Conservation (phyloP, 2,113 vertebrate species). For the Gambusia affinis region DNA sequence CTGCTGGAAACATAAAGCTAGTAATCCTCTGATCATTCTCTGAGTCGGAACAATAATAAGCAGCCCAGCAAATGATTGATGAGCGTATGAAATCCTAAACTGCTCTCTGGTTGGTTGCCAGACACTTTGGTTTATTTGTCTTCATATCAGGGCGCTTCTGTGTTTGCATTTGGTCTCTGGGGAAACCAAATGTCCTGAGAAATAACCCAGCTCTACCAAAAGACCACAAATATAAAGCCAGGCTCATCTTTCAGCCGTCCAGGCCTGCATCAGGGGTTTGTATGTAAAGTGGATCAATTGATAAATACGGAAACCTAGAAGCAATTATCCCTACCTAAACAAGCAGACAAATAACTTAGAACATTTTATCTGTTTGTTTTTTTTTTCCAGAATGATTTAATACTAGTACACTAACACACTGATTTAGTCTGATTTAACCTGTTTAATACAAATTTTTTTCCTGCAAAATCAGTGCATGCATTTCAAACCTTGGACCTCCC, state of each 20-base stretch:
- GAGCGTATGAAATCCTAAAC: constrained; percentile 64
- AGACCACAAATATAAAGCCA: constrained; percentile 45
- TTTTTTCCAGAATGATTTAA: too few relatives aligned
- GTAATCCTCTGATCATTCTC: not conserved
- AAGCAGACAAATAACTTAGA: too few relatives aligned
- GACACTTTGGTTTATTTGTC: constrained; percentile 67
- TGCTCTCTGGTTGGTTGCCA: constrained; percentile 57
- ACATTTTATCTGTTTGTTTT: too few relatives aligned
- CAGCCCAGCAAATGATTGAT: constrained; percentile 69
- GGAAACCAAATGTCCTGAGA: constrained; percentile 68
- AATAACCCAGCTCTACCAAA: constrained; percentile 50
- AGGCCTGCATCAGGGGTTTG: not conserved
- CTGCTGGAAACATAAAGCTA: not conserved
- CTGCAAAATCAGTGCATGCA: too few relatives aligned
- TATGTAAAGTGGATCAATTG: not conserved
- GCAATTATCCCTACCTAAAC: too few relatives aligned
- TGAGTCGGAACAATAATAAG: constrained; percentile 59
- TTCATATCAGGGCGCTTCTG: constrained; percentile 61
- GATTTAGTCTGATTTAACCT: too few relatives aligned
- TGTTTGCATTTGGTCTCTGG: constrained; percentile 66
- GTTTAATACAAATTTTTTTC: too few relatives aligned
- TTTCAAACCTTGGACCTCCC: too few relatives aligned
- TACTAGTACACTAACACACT: too few relatives aligned
- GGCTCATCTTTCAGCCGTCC: constrained; percentile 33
- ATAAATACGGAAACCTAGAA: too few relatives aligned